Evolutionary conservation across 2,888 invertebrate species (phyloP), one percentile per base, ranked within the genome.

Genomic region (Acanthococcus lagerstroemiae): DNA sequence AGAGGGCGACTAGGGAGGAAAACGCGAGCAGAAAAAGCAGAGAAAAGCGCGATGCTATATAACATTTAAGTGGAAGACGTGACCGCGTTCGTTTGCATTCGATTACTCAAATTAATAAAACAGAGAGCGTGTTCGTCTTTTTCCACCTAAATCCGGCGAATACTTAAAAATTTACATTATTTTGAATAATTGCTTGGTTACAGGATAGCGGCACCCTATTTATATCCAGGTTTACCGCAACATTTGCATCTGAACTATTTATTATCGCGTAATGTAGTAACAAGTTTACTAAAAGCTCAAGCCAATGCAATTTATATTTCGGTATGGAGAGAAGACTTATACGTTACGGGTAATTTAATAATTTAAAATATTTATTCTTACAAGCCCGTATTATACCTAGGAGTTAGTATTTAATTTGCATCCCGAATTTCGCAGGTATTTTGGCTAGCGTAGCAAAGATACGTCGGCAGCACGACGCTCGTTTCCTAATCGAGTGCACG

Each of bases 191-290:
- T 52, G 24, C 25, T 52, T n/a, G n/a, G n/a, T n/a, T n/a, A n/a
- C 21, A 56, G 44, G 17, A 19, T 44, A 56, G 22, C 44, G 21
- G 9, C 15, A 37, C 22, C 56, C 37, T 37, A 37, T 30, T 56
- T 37, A 30, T 30, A 56, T 24, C 44, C 56, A 4, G 44, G 37
- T 56, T 56, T 30, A 37, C 37, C 56, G 19, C 56, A 21, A 30
- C 6, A 56, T 56, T 56, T 56, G 24, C 56, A 22, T 56, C 21
- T 55, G 12, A 56, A 56, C 44, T 56, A 56, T 56, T 56, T 56
- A 44, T 44, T 56, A 37, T 56, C 56, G 19, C 56, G 56, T 25
- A 24, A 55, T 26, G 21, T 24, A n/a, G 55, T 24, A 26, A 24
- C n/a, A 55, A 55, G 26, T 55, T 55, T 55, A 24, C 26, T 55